phyloP scores from a whole-genome alignment of 1,140 invertebrate genomes.

The Grapholita molesta region DNA sequence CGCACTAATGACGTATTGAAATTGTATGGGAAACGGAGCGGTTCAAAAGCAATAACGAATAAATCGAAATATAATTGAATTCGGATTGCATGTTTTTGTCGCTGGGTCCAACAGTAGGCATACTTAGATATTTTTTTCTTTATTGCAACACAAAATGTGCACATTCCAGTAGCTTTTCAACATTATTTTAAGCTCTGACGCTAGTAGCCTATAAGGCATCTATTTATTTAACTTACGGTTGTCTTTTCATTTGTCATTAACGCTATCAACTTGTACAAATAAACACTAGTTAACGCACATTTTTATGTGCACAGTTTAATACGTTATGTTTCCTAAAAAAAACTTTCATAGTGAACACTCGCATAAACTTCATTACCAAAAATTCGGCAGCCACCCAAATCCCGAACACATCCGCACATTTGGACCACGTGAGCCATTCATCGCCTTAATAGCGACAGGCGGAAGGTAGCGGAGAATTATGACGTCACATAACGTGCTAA shows the following conservation, averaged over 20 bases:
- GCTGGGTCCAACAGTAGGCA: neutral
- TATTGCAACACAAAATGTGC: too few species aligned
- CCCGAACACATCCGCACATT: conserved; percentile 40
- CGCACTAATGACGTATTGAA: neutral
- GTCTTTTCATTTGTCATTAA: too few species aligned
- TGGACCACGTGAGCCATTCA: conserved; percentile 49
- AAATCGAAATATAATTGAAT: neutral
- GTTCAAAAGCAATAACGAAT: neutral
- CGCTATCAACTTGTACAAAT: too few species aligned
- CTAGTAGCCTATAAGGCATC: too few species aligned
- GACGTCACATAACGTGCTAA: conserved; percentile 71
- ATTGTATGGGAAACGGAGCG: neutral
- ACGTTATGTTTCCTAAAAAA: neutral
- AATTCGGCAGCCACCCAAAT: neutral
- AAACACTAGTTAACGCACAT: too few species aligned
- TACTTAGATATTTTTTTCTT: too few species aligned
- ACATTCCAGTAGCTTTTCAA: too few species aligned
- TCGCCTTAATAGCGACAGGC: conserved; percentile 61
- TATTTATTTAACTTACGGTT: too few species aligned
- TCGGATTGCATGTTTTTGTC: neutral
- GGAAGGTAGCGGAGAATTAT: conserved; percentile 64
- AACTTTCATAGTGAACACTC: neutral
- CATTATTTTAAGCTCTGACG: too few species aligned
- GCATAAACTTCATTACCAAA: neutral
- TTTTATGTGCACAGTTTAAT: too few species aligned